Evolutionary conservation across 2,113 vertebrate species (phyloP), one percentile per base, ranked within the genome.

Genomic region (Psilopsiagon aurifrons): DNA sequence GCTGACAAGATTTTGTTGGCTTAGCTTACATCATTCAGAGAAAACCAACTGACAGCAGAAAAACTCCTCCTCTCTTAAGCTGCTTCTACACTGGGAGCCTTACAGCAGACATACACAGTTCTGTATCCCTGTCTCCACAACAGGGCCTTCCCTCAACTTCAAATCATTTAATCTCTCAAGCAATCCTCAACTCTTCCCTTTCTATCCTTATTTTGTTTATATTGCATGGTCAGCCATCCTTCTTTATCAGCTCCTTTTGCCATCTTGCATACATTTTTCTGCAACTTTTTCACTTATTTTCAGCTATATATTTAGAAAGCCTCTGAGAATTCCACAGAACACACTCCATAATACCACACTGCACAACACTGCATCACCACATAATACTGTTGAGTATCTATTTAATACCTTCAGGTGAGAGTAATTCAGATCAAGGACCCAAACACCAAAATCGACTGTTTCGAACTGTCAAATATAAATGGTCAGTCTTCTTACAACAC

Each of bases 21-120:
- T 95, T 79, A 91, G 86, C 73, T 89, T 31, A 88, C 51, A 75
- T 86, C 83, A 69, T 88, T 82, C 80, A 91, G 69, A 92, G 83
- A 92, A 95, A 91, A 43, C 46, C 62, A 44, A 92, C 41, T 39
- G 69, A 88, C 76, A 89, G 94, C 94, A 94, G 27, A 69, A 88
- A 85, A 88, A 47, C 51, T 83, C 54, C 92, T 86, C 83, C 86
- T 17, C 83, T 86, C 83, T 62, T 75, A 75, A 88, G 60, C 67
- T 0, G 0, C 59, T 74, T 17, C 35, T 20, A 9, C 13, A 12
- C 29, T 25, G 49, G 66, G 31, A 89, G 24, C 24, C 39, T 33
- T 47, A 35, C 1, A 2, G 59, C 49, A 80, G 31, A 55, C 3
- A 8, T 3, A 57, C 23, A 59, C 23, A 60, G 69, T 11, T 75